A percentile compares a stretch with the other conserved stretches of the same genome.
These are phyloP conservation scores for Rhincodon typus DNA, from an alignment of 2,797 vertebrate species.

Conservation along the genomic window DNA sequence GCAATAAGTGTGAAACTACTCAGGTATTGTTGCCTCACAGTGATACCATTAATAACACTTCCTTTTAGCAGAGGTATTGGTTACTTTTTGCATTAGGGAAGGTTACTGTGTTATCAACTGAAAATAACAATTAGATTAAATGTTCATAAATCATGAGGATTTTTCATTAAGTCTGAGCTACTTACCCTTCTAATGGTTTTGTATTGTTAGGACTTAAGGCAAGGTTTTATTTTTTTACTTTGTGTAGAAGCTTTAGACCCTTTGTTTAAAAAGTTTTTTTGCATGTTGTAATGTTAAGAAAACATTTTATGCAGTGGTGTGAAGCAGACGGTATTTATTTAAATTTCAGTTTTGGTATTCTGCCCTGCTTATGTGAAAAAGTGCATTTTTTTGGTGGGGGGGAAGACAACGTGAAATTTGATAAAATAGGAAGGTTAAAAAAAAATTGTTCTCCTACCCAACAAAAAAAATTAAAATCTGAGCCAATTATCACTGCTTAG, in stretches of 20 bases:
- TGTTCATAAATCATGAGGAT: not conserved
- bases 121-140: not conserved
- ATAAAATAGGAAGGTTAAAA: not conserved
- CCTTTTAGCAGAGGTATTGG: not conserved
- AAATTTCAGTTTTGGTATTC: not conserved
- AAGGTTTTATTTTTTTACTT: constrained; percentile 17
- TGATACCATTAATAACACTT: not conserved
- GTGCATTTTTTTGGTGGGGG: not conserved
- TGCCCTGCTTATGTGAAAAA: not conserved
- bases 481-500: not conserved
- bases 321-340: not conserved
- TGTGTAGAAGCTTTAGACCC: not conserved
- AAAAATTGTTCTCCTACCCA: not conserved
- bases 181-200: not conserved
- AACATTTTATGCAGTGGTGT: not conserved
- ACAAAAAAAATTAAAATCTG: not conserved
- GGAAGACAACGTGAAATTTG: not conserved
- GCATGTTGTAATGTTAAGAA: not conserved
- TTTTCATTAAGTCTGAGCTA: not conserved
- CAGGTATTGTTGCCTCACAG: not conserved
- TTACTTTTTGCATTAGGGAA: too few species aligned
- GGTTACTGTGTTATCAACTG: not conserved
- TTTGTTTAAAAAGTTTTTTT: too few species aligned
- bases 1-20: not conserved
- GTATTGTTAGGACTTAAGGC: not conserved